Base-by-base conservation (phyloP, 1,140 invertebrate species). In the Potamilus streckersoni region DNA sequence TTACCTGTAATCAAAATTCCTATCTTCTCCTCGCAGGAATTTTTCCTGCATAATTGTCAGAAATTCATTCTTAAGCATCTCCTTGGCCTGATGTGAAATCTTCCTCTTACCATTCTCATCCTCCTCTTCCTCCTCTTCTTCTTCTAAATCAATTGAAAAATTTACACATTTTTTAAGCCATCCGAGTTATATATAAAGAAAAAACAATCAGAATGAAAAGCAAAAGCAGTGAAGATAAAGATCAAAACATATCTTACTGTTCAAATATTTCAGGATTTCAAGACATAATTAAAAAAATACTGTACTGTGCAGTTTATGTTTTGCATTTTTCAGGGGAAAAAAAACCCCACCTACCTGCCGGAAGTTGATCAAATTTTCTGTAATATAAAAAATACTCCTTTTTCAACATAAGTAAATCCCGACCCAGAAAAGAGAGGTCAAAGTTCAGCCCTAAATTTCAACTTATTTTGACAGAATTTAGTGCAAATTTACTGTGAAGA, bases 11-110 rank as follows among this genome's bases (percentile, higher is more conserved):
- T 97, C 95, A 92, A 96, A 95, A 23, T 83, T 74, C 81, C 95
- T 93, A 90, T 98, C 96, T 85, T 94, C 93, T 0, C 96, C 96
- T 82, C 94, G 92, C 55, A 98, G 86, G 89, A 98, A 98, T 86
- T 92, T 94, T 82, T 94, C 92, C 87, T 96, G 95, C 96, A 98
- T 98, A 79, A 94, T 92, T 60, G 94, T 93, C 19, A 95, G 89
- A 88, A 97, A 98, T 90, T 98, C 96, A 84, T 95, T 92, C 77
- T 92, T 92, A 2, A 97, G 86, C n/a, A 96, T 83, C 64, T 92
- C 88, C 66, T 88, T 90, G 74, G 91, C 89, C n/a, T 85, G 80
- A 57, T 83, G 74, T 49, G 85, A 76, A 23, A 86, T 83, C 70
- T 81, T 76, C 13, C 75, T 71, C 17, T 70, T 79, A 20, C 76